Evolutionary conservation across 1,140 invertebrate genomes (phyloP), one percentile per base, ranked within the genome.

Genomic region (Cotesia chilonis): DNA sequence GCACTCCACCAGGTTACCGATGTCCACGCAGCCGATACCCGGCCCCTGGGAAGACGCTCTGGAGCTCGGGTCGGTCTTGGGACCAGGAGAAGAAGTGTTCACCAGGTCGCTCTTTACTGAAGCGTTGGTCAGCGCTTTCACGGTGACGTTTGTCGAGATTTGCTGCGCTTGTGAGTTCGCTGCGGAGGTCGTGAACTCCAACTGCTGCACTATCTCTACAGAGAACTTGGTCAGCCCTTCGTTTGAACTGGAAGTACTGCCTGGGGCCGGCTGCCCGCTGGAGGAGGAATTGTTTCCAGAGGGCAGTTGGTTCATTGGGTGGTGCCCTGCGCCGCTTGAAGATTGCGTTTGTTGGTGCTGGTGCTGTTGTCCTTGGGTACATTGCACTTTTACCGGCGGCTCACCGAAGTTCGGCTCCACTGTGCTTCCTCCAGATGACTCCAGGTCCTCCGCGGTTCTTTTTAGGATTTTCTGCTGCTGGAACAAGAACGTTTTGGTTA

Each of bases 81-180:
- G 88, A 88, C 70, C 90, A 83, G 72, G 90, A 80, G 90, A 83
- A 72, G 90, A 80, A 0, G 81, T 80, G 63, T 83, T 87, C 38
- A 81, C 77, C 14, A 84, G 88, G 83, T 93, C 92, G 78, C 92
- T 94, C 76, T 94, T 94, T 57, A 94, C 91, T 59, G 93, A 93
- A 3, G 93, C 91, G 79, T 95, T 95, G 41, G 94, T 92, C 68
- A 95, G 88, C 0, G 95, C 93, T 81, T 95, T 96, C 47, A 96
- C 94, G 5, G 94, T 96, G n/a, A 96, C 94, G 86, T 96, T 96
- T 57, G 95, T 96, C 37, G 94, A 95, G 66, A 96, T 96, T 81
- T 95, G 94, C 78, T 95, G 94, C n/a, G 93, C 91, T 78, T 94
- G 93, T 5, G 93, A 93, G 81, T 93, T 93, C 36, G 93, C 91